Conservation (phyloP, 1,140 invertebrate species). For the Pogonomyrmex barbatus region DNA sequence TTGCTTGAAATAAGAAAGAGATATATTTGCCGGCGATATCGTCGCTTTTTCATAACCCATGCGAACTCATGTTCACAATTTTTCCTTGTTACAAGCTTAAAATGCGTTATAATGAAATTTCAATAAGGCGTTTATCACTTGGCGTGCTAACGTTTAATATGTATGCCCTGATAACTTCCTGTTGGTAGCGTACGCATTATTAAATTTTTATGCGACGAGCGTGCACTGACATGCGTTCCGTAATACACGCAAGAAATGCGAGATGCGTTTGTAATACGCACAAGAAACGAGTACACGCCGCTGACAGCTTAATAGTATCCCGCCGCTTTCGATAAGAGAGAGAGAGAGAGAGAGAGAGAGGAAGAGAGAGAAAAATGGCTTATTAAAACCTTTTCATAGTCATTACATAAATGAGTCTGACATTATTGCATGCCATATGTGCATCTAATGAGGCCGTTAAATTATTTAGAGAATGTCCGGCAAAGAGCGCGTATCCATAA, state of each 20-base stretch:
- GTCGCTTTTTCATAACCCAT: neutral
- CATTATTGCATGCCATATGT: conserved; percentile 38
- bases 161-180: conserved; percentile 5
- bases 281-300: conserved; percentile 15
- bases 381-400: conserved; percentile 52
- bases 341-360: neutral
- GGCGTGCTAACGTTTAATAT: neutral
- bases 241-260: conserved; percentile 28
- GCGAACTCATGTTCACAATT: neutral
- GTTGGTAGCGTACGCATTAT: neutral
- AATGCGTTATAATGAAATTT: conserved; percentile 5
- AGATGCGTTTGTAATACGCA: conserved; percentile 20
- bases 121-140: neutral
- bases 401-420: conserved; percentile 37
- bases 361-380: conserved; percentile 23
- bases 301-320: conserved; percentile 42
- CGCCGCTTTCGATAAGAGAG: conserved; percentile 24
- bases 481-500: neutral
- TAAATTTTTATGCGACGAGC: conserved; percentile 27
- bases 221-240: neutral
- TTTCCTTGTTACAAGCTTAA: neutral
- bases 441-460: conserved; percentile 44
- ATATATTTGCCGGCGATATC: neutral
- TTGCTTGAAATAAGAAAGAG: neutral
- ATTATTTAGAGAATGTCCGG: conserved; percentile 49